A percentile compares a stretch with the other conserved stretches of the same genome.
phyloP scores from a whole-genome alignment of 2,797 vertebrate genomes.

The Gila robusta region DNA sequence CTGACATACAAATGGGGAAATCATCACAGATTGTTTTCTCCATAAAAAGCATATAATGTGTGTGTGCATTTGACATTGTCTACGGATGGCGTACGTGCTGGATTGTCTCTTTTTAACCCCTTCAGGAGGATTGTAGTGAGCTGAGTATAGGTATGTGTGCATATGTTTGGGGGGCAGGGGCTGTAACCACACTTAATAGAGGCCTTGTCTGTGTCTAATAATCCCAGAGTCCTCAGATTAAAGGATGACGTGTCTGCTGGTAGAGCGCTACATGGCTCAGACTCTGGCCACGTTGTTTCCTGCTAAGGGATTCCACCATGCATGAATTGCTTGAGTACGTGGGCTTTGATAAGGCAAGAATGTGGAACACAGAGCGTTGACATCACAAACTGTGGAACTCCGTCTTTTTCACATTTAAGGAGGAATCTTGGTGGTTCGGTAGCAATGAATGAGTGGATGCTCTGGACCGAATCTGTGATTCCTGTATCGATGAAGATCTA shows the following conservation, averaged over 20 bases:
- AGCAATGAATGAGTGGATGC: neutral
- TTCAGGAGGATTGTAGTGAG: constrained; percentile 19
- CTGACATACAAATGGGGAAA: neutral
- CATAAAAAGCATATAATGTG: neutral
- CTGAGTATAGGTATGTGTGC: constrained; percentile 14
- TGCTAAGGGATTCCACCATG: neutral
- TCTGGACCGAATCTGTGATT: neutral
- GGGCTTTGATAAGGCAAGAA: neutral
- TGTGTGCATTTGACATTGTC: neutral
- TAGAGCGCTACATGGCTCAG: constrained; percentile 40
- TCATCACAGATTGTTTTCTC: neutral
- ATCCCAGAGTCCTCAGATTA: constrained; percentile 60
- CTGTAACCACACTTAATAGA: constrained; percentile 37
- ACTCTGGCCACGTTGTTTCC: constrained; percentile 33
- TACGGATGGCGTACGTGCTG: neutral
- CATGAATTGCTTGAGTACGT: neutral
- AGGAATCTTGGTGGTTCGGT: neutral
- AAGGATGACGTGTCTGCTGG: constrained; percentile 47
- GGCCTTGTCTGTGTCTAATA: constrained; percentile 43
- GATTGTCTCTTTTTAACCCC: constrained; percentile 37
- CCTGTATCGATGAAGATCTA: neutral
- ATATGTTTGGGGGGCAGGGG: constrained; percentile 10
- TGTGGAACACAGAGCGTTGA: neutral
- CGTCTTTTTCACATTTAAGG: neutral
- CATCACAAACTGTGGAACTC: neutral